Percentiles rank a stretch among this genome's conserved stretches.
These are phyloP conservation scores for Clavelina lepadiformis DNA, from an alignment of 23 tunicate genomes.

Conservation along the genomic window DNA sequence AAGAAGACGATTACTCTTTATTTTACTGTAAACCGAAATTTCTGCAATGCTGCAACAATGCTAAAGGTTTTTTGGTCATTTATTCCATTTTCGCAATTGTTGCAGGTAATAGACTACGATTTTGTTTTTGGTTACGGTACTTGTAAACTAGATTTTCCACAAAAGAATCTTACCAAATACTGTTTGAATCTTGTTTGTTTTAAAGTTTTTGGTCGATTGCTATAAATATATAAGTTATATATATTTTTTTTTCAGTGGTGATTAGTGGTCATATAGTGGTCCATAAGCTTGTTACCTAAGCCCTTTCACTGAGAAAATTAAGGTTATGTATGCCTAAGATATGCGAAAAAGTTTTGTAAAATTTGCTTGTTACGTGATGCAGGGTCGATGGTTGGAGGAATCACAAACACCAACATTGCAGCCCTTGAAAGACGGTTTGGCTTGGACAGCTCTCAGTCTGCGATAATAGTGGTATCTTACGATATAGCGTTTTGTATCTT, in stretches of 20 bases:
- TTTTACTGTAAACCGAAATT: constrained; percentile 43
- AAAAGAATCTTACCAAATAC: no score
- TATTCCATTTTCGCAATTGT: constrained; percentile 45
- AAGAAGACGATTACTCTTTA: constrained; percentile 29
- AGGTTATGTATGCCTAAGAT: no score
- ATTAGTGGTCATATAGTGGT: no score
- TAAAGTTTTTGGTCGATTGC: no score
- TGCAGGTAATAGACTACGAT: constrained; percentile 30
- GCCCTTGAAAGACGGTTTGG: constrained; percentile 85
- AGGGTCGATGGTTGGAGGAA: constrained; percentile 51
- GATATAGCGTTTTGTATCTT: constrained; percentile 83
- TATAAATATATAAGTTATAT: no score
- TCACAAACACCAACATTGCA: constrained; percentile 73
- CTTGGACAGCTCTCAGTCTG: constrained; percentile 71
- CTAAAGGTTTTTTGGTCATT: constrained; percentile 54
- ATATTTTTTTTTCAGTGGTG: no score
- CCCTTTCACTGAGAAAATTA: no score
- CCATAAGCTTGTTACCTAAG: no score
- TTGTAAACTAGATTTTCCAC: no score
- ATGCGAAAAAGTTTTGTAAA: no score
- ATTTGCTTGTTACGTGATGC: no score
- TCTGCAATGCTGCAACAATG: constrained; percentile 77
- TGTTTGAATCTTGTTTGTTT: no score
- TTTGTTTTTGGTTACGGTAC: not conserved
- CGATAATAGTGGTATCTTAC: constrained; percentile 62